These are phyloP conservation scores for Dichetophora obliterata DNA, from an alignment of 2,888 invertebrate genomes.

Conservation along the genomic window DNA sequence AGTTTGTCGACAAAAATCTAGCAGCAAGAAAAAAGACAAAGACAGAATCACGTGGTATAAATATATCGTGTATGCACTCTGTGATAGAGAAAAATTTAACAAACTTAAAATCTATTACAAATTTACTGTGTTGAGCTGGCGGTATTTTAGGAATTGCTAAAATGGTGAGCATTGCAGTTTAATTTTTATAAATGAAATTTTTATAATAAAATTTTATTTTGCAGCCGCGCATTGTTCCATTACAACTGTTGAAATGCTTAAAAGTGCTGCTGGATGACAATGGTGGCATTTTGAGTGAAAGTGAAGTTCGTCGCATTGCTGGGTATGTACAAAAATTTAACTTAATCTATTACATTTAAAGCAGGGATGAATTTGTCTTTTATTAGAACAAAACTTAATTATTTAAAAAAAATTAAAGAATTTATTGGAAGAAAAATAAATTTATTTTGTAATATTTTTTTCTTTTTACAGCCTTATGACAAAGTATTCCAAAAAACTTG, in stretches of 20 bases:
- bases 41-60: no score
- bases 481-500: constrained; percentile 94
- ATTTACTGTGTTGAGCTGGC: constrained; percentile 10
- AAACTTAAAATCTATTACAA: constrained; percentile 24
- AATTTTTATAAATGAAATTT: not conserved
- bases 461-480: constrained; percentile 87
- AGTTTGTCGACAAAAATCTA: not conserved
- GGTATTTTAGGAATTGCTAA: not conserved
- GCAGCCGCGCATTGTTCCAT: constrained; percentile 93
- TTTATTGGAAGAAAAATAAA: not conserved
- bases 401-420: not conserved
- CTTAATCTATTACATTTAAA: constrained; percentile 24
- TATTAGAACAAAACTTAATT: not conserved
- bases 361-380: not conserved
- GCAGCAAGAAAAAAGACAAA: not conserved
- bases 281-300: constrained; percentile 89
- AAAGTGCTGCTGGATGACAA: constrained; percentile 85
- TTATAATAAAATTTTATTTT: constrained; percentile 59
- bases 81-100: constrained; percentile 18
- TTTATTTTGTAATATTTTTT: constrained; percentile 27
- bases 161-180: no score
- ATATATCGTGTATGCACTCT: no score
- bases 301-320: constrained; percentile 89
- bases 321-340: constrained; percentile 74
- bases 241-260: constrained; percentile 89